Conservation (phyloP, 2,888 invertebrate species). For the Limenitis camilla region DNA sequence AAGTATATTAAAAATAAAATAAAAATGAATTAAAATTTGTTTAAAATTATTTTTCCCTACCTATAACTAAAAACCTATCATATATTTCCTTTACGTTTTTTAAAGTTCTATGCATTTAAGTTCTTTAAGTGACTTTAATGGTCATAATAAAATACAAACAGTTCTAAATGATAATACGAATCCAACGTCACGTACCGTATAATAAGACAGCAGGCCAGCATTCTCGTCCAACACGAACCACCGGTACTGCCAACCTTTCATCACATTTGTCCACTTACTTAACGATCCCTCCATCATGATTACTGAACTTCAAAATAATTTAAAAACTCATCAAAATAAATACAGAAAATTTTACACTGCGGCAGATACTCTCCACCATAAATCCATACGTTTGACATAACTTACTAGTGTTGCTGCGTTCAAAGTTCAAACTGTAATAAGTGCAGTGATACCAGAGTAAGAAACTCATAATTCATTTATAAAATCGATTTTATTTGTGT, state of each 20-base stretch:
- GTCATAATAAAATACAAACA: neutral
- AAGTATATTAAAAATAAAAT: too few relatives aligned
- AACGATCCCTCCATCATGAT: conserved; percentile 92
- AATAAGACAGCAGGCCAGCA: conserved; percentile 96
- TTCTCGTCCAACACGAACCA: conserved; percentile 99
- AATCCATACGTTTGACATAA: conserved; percentile 63
- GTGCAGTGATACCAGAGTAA: conserved; percentile 13
- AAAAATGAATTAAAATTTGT: too few relatives aligned
- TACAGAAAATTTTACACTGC: conserved; percentile 58
- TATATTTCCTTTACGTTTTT: neutral
- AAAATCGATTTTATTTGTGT: neutral
- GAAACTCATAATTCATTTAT: neutral
- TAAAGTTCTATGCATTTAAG: neutral
- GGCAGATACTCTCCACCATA: conserved; percentile 41
- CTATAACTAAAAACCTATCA: too few relatives aligned
- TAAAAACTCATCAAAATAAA: conserved; percentile 57
- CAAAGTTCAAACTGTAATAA: neutral
- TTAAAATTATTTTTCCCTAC: too few relatives aligned
- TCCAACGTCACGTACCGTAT: conserved; percentile 86
- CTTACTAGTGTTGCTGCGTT: conserved; percentile 34
- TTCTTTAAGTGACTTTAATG: neutral
- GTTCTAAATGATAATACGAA: conserved; percentile 4
- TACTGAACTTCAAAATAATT: conserved; percentile 44
- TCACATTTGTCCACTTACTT: conserved; percentile 98
- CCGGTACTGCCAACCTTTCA: conserved; percentile 99